Percentiles rank a stretch among this genome's conserved stretches.
Conservation (phyloP, 2,888 invertebrate genomes). For the Amblyteles armatorius region DNA sequence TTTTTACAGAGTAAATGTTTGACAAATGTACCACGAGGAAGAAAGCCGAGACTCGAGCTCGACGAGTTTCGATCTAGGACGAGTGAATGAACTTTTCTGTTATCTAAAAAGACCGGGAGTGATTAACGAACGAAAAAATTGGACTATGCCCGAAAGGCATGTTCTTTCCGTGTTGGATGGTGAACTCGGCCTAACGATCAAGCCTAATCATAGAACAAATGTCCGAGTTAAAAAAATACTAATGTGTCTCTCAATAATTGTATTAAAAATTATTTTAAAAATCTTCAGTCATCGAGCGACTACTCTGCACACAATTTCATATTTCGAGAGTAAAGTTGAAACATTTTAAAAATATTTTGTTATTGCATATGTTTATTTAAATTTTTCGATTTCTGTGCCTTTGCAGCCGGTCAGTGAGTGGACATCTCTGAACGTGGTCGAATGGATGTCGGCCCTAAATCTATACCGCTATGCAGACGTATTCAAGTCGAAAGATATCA, state of each 20-base stretch:
- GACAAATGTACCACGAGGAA: background rate
- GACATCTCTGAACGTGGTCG: conserved; percentile 89
- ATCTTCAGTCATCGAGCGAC: background rate
- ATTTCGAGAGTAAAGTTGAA: background rate
- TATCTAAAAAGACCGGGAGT: conserved; percentile 4
- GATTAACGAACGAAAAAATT: conserved; percentile 30
- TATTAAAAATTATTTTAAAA: background rate
- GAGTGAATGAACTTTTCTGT: conserved; percentile 13
- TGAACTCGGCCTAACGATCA: conserved; percentile 22
- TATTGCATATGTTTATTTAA: background rate
- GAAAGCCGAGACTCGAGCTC: background rate
- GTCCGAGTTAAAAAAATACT: background rate
- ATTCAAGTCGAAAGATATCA: conserved; percentile 90
- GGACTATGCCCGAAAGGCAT: background rate
- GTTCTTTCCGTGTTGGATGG: conserved; percentile 24
- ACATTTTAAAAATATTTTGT: background rate
- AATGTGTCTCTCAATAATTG: background rate
- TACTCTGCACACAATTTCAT: background rate
- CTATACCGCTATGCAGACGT: conserved; percentile 90
- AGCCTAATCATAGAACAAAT: background rate
- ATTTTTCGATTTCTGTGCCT: conserved; percentile 68
- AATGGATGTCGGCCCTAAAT: conserved; percentile 92
- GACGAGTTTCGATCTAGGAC: conserved; percentile 7
- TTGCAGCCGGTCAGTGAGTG: conserved; percentile 89
- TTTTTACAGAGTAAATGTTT: background rate